phyloP scores from a whole-genome alignment of 2,113 vertebrate genomes.

The Sula dactylatra region DNA sequence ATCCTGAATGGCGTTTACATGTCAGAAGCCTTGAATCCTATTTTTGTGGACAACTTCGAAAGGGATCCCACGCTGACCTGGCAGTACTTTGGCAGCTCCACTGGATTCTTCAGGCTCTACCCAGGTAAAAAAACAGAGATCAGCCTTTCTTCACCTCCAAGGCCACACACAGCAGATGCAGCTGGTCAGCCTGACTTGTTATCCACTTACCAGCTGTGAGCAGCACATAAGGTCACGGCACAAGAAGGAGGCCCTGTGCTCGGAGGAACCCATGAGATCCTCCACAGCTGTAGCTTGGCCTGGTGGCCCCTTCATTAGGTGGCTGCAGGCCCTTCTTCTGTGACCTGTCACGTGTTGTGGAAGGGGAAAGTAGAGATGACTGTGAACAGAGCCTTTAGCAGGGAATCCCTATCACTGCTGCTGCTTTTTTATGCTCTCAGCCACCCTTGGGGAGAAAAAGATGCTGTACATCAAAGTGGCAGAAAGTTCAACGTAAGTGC shows the following conservation, averaged over 20 bases:
- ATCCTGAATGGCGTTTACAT: conserved; percentile 93
- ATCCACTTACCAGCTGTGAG: not conserved
- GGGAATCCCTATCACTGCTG: not conserved
- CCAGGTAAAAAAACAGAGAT: conserved; percentile 77
- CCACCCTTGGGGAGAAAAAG: not conserved
- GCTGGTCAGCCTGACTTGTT: not conserved
- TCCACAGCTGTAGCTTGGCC: not conserved
- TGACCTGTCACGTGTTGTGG: not conserved
- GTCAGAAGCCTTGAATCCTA: conserved; percentile 91
- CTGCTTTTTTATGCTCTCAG: not conserved
- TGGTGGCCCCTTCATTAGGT: not conserved
- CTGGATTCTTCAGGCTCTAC: conserved; percentile 95
- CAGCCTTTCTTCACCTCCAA: not conserved
- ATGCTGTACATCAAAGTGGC: not conserved
- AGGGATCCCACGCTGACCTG: conserved; percentile 93
- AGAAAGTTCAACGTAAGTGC: not conserved
- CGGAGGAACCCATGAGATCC: not conserved
- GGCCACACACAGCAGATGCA: not conserved
- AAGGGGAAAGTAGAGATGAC: not conserved
- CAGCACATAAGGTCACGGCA: rapidly evolving
- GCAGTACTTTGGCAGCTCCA: conserved; percentile 96
- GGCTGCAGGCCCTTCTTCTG: not conserved
- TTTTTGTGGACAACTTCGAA: conserved; percentile 92
- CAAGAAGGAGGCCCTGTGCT: not conserved
- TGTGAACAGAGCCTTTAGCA: not conserved